Percentiles rank a stretch among this genome's conserved stretches.
phyloP scores from a whole-genome alignment of 2,888 invertebrate species.

The Cheiracanthium punctorium region DNA sequence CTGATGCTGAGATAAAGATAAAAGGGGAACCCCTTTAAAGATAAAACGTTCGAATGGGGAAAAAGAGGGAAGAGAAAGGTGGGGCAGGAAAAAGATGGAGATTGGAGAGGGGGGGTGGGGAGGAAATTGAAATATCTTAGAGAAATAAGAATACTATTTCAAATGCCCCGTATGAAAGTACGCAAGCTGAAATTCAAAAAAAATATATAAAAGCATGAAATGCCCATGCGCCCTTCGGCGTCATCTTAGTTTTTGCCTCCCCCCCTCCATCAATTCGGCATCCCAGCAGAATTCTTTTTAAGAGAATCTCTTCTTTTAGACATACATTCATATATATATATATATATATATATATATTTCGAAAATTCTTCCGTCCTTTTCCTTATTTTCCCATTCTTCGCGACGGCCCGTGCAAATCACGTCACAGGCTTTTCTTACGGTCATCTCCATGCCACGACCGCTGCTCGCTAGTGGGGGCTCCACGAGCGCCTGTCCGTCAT shows the following conservation, averaged over 20 bases:
- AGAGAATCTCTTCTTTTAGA: slow-evolving; percentile 41
- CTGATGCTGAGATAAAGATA: slow-evolving; percentile 68
- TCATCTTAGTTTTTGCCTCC: slow-evolving; percentile 45
- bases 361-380: slow-evolving; percentile 26
- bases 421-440: slow-evolving; percentile 36
- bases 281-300: slow-evolving; percentile 20
- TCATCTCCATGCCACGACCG: slow-evolving; percentile 35
- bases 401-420: slow-evolving; percentile 68
- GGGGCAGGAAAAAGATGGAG: slow-evolving; percentile 42
- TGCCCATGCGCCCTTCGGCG: slow-evolving; percentile 39
- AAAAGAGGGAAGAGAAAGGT: slow-evolving; percentile 35
- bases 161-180: slow-evolving; percentile 36
- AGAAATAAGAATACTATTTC: slow-evolving; percentile 68
- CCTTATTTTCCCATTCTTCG: slow-evolving; percentile 54
- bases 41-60: slow-evolving; percentile 48
- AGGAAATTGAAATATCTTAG: slow-evolving; percentile 58
- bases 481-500: slow-evolving; percentile 60
- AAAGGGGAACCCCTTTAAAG: slow-evolving; percentile 61
- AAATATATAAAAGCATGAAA: slow-evolving; percentile 22
- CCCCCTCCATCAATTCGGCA: neutral
- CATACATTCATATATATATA: slow-evolving; percentile 23
- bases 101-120: slow-evolving; percentile 40
- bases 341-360: slow-evolving; percentile 61
- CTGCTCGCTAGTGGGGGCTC: neutral
- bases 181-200: slow-evolving; percentile 51